These are phyloP conservation scores for Pandemis corylana DNA, from an alignment of 2,888 invertebrate species.

Conservation along the genomic window DNA sequence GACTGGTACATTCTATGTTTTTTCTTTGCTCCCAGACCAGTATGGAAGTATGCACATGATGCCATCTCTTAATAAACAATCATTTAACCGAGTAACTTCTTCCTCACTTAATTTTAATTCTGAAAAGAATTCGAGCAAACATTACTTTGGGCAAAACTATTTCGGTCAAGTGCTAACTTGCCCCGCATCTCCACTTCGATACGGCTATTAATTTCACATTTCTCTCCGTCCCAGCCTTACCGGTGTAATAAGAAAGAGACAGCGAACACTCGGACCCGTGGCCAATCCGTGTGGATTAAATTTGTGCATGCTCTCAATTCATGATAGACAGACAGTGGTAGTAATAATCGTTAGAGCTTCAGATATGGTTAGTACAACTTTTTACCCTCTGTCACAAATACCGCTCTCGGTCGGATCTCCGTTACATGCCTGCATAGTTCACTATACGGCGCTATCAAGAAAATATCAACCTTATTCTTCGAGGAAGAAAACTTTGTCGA, in stretches of 20 bases:
- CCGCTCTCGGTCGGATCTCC: conserved; percentile 65
- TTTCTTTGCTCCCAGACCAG: too few species aligned
- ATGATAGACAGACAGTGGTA: conserved; percentile 51
- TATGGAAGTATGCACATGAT: too few species aligned
- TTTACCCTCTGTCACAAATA: conserved; percentile 67
- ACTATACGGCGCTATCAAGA: conserved; percentile 43
- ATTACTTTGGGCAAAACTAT: background rate
- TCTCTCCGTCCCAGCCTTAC: background rate
- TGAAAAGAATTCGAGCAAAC: background rate
- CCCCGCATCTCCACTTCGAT: background rate
- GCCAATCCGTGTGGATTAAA: background rate
- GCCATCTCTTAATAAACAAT: too few species aligned
- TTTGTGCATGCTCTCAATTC: conserved; percentile 10
- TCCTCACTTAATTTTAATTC: background rate
- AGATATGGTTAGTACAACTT: conserved; percentile 69
- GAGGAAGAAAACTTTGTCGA: background rate
- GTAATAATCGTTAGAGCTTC: conserved; percentile 68
- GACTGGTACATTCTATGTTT: too few species aligned
- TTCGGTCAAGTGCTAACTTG: background rate
- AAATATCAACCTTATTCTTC: conserved; percentile 29
- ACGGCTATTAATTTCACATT: background rate
- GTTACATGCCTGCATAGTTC: conserved; percentile 55
- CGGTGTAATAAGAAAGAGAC: background rate
- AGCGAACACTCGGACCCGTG: background rate
- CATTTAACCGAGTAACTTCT: too few species aligned